Conservation (phyloP, 1,140 invertebrate species). For the Sarcophaga peregrina region DNA sequence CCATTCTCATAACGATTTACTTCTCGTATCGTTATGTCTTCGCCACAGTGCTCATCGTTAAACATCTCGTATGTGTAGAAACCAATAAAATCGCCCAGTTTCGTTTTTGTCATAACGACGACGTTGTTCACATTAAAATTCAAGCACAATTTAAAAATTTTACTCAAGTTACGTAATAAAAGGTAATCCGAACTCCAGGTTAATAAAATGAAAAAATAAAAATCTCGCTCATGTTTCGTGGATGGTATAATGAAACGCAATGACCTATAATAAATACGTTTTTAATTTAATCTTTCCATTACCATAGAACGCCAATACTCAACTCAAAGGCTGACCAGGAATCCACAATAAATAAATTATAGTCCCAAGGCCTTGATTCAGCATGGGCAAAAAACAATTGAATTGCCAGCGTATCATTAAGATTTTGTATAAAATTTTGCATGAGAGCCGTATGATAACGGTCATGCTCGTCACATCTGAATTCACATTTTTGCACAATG, state of each 20-base stretch:
- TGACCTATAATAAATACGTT: neutral
- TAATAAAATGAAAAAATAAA: conserved; percentile 34
- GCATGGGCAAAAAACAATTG: neutral
- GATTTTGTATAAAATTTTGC: neutral
- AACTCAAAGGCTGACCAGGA: neutral
- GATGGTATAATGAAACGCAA: neutral
- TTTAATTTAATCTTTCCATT: neutral
- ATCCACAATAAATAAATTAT: neutral
- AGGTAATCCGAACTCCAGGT: neutral
- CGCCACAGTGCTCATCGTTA: neutral
- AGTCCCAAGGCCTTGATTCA: neutral
- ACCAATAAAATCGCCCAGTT: neutral
- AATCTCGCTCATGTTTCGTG: neutral
- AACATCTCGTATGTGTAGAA: conserved; percentile 39
- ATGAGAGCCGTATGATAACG: neutral
- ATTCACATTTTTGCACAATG: neutral
- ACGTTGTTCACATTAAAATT: conserved; percentile 24
- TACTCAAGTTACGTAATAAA: neutral
- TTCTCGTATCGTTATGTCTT: neutral
- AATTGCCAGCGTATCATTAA: neutral
- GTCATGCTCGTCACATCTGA: neutral
- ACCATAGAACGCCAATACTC: neutral
- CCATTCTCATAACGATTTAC: conserved; percentile 42
- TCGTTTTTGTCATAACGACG: conserved; percentile 42
- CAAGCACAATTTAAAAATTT: conserved; percentile 21